phyloP scores from a whole-genome alignment of 2,888 invertebrate genomes.

The Itoplectis maculator region DNA sequence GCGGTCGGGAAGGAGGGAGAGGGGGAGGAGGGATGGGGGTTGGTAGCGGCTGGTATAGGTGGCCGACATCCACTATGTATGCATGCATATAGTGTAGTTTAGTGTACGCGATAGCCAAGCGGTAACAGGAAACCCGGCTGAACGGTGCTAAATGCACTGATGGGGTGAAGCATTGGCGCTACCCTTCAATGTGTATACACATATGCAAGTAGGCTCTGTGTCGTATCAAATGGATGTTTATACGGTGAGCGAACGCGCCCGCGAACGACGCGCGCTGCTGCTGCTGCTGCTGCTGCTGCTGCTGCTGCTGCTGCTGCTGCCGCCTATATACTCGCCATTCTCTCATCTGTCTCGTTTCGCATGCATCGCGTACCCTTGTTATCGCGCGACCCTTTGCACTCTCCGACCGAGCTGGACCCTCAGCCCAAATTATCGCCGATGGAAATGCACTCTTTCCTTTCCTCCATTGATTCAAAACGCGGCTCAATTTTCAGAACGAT shows the following conservation, averaged over 20 bases:
- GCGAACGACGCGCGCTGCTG: slow-evolving; percentile 46
- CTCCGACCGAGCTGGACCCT: not conserved
- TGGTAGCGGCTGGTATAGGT: not conserved
- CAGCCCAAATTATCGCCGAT: not conserved
- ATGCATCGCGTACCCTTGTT: slow-evolving; percentile 26
- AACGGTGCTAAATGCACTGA: slow-evolving; percentile 69
- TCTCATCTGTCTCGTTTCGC: slow-evolving; percentile 60
- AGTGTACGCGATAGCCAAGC: slow-evolving; percentile 61
- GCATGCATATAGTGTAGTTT: slow-evolving; percentile 50
- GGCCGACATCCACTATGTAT: slow-evolving; percentile 17
- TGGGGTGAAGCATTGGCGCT: slow-evolving; percentile 49
- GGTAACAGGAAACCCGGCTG: slow-evolving; percentile 70
- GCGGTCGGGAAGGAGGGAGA: too few species aligned
- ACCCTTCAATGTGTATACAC: slow-evolving; percentile 21
- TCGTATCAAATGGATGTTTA: slow-evolving; percentile 69
- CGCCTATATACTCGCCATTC: slow-evolving; percentile 33
- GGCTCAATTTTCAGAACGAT: not conserved
- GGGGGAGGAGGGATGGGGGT: too few species aligned
- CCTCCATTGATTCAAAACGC: too few species aligned
- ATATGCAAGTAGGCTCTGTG: slow-evolving; percentile 33
- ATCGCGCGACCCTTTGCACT: slow-evolving; percentile 3
- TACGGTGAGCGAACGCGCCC: slow-evolving; percentile 68
- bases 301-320: too few species aligned
- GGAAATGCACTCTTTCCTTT: not conserved
- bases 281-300: too few species aligned